A percentile compares a stretch with the other conserved stretches of the same genome.
These are phyloP conservation scores for Clarias pachynema DNA, from an alignment of 2,797 vertebrate genomes.

Conservation along the genomic window DNA sequence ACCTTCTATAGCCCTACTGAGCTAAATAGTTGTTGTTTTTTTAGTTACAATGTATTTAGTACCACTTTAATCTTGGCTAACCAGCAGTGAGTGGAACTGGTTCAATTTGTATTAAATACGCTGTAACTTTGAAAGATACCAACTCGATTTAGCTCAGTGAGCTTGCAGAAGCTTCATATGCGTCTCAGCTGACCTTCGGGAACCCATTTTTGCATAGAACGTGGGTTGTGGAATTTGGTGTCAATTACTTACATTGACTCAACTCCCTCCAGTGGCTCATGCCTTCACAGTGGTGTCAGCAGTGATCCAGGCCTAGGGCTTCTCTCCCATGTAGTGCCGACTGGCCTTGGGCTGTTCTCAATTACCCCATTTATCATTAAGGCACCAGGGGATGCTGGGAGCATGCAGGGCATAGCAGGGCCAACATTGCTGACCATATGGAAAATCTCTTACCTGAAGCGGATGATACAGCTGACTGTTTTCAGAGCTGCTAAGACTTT, in stretches of 20 bases:
- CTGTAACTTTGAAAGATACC: too few relatives aligned
- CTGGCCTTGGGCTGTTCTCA: conserved; percentile 59
- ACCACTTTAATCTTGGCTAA: too few relatives aligned
- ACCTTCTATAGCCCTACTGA: too few relatives aligned
- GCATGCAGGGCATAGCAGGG: conserved; percentile 35
- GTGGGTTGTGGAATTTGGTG: neutral
- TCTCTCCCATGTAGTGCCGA: conserved; percentile 62
- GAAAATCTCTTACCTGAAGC: conserved; percentile 23
- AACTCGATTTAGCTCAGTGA: too few relatives aligned
- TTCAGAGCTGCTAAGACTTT: neutral
- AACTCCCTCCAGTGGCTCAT: conserved; percentile 33
- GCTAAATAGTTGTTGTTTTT: too few relatives aligned
- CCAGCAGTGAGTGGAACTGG: too few relatives aligned
- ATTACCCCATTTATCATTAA: conserved; percentile 71
- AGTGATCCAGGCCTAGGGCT: conserved; percentile 69
- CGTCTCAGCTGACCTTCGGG: too few relatives aligned
- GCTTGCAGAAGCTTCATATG: too few relatives aligned
- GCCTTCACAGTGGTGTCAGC: conserved; percentile 67
- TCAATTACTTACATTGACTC: conserved; percentile 11
- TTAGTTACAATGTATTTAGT: too few relatives aligned
- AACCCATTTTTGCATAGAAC: too few relatives aligned
- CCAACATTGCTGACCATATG: conserved; percentile 33
- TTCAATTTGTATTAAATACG: too few relatives aligned
- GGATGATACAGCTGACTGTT: neutral
- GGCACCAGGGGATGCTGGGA: conserved; percentile 62